Evolutionary conservation across 2,113 vertebrate species (phyloP).

Genomic region (Eonycteris spelaea): DNA sequence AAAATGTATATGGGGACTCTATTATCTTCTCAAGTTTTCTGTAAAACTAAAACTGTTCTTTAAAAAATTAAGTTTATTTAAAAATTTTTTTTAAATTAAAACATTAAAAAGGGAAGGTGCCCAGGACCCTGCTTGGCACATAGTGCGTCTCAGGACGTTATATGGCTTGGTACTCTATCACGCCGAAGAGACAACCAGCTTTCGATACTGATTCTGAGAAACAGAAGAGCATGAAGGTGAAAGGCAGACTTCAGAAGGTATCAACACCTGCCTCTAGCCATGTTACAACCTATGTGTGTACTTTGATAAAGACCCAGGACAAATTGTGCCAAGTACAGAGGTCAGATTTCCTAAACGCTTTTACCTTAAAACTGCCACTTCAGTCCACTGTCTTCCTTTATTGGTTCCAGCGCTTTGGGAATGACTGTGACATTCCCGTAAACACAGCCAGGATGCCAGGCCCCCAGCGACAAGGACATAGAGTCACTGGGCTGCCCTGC

Average conservation of each 20-base stretch:
- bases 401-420: neutral
- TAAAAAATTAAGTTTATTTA: neutral
- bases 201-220: neutral
- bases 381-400: neutral
- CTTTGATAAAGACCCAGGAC: neutral
- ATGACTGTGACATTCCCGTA: neutral
- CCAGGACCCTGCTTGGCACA: neutral
- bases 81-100: neutral
- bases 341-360: neutral
- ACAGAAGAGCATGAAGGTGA: neutral
- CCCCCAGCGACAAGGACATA: accelerated
- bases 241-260: neutral
- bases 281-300: accelerated
- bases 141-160: accelerated
- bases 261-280: accelerated
- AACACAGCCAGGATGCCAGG: neutral
- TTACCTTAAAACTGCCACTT: neutral
- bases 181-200: neutral
- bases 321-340: neutral
- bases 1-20: neutral
- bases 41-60: neutral
- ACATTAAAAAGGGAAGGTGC: neutral
- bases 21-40: neutral
- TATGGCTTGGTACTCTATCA: accelerated
- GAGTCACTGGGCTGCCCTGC: neutral